Evolutionary conservation across 1,140 invertebrate species (phyloP), one percentile per base, ranked within the genome.

Genomic region (Euglossa dilemma): DNA sequence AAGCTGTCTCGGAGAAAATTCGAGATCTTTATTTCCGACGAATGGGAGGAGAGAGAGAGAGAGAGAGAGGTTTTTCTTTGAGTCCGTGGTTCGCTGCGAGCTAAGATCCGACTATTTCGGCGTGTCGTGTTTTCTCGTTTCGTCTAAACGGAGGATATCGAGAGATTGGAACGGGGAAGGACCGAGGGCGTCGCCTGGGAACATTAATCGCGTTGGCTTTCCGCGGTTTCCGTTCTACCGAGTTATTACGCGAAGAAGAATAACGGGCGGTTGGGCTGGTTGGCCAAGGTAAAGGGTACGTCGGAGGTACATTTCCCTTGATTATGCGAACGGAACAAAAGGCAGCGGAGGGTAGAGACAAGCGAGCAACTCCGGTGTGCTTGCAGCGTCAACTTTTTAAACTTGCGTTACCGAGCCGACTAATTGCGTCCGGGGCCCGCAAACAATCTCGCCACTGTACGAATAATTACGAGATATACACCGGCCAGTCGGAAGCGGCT

Each of bases 381-480:
- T 71, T 54, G 47, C 43, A 12, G 11, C 56, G 45, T 63, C 64
- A 76, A 85, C 47, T 81, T 88, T 88, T 85, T 47, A 85, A 87
- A 87, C 61, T 80, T 73, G 50, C 81, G 73, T 87, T 78, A 81
- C n/a, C 79, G 59, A 71, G 59, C 64, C 71, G 70, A 75, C 86
- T 88, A 88, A 87, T 88, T 88, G 64, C 83, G 67, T 78, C 79
- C 61, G 61, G 25, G n/a, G 69, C 56, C 18, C 11, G 54, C 80
- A 78, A 87, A 61, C 74, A 64, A 71, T 67, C 63, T 28, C 25
- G 52, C 64, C 45, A 63, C 61, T 61, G 61, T 43, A 52, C 63
- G 61, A 87, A 87, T 84, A 87, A 88, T 88, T 85, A 85, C 84
- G 61, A 81, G 86, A 81, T 87, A 73, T 45, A 20, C 9, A 50